phyloP scores from a whole-genome alignment of 2,113 vertebrate species.

The Lagopus leucura region DNA sequence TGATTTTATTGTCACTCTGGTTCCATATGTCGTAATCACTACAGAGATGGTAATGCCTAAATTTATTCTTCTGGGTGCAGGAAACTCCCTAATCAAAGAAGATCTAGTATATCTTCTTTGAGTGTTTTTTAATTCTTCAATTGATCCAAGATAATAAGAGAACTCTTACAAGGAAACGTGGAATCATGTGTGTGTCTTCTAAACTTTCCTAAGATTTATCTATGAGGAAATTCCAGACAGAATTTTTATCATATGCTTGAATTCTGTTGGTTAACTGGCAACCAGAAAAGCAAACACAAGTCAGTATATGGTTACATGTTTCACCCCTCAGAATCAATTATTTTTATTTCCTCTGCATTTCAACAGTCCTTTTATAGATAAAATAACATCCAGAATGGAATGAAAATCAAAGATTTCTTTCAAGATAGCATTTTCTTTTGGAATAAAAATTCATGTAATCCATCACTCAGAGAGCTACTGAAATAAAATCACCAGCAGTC shows the following conservation, averaged over 20 bases:
- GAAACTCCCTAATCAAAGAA: not conserved
- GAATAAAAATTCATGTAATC: slow-evolving; percentile 79
- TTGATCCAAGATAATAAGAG: not conserved
- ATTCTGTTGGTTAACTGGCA: slow-evolving; percentile 24
- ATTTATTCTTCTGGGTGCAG: not conserved
- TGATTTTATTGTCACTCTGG: not conserved
- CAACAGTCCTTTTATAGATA: slow-evolving; percentile 30
- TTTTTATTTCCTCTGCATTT: slow-evolving; percentile 45
- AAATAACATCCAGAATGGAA: slow-evolving; percentile 40
- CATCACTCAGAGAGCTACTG: slow-evolving; percentile 77
- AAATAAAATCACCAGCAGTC: slow-evolving; percentile 75
- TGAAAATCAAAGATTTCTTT: slow-evolving; percentile 59
- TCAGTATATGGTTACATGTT: slow-evolving; percentile 8
- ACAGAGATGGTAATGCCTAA: fast-evolving
- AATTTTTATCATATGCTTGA: not conserved
- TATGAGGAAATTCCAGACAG: not conserved
- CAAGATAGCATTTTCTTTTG: slow-evolving; percentile 73
- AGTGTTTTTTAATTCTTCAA: not conserved
- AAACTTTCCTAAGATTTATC: not conserved
- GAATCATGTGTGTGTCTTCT: not conserved
- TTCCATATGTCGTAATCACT: fast-evolving
- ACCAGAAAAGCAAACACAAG: slow-evolving; percentile 28
- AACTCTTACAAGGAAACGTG: not conserved
- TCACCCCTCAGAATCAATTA: slow-evolving; percentile 26
- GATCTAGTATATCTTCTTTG: not conserved